Base-by-base conservation (phyloP, 2,888 invertebrate species). In the Drosophila algonquin region DNA sequence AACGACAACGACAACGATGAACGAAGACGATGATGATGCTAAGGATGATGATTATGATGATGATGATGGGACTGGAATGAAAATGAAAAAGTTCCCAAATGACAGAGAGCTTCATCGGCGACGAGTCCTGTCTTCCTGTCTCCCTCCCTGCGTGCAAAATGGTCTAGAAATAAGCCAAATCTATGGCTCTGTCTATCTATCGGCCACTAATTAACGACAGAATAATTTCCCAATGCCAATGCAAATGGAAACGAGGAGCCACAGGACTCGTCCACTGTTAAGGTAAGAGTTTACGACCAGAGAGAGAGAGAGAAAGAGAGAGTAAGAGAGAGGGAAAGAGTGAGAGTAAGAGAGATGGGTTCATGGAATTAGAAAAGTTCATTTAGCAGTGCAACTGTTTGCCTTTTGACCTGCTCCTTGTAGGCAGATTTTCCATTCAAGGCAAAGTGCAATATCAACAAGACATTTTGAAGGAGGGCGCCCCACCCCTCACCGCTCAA, bases 401-500 rank as follows among this genome's bases (percentile, higher is more conserved):
- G 87, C 82, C 86, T 79, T 85, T 84, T 85, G 65, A 72, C 80
- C 69, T 35, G 40, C 51, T 45, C 32, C 48, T 61, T 58, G 57
- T 53, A 60, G 65, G 40, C 64, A 73, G 70, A 81, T 87, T 88
- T 78, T 76, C 89, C 87, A 89, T 84, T 83, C 83, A 75, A 83
- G 61, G 67, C 89, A 83, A 79, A 86, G 81, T 89, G 84, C 89
- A 88, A 86, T 89, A 83, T 86, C 87, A 78, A 83, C 90, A 88
- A 80, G 69, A 3, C 24, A 50, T 44, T 52, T n/a, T 16, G 63
- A 50, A 64, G 40, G 21, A 51, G 54, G 46, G 16, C 10, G 0
- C 32, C 1, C 3, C 3, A 3, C 3, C 32, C 35, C 40, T 45
- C 40, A n/a, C 21, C 21, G 21, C 21, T 21, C 21, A 1, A 21